Evolutionary conservation across 1,140 invertebrate species (phyloP).

Genomic region (Nilaparvata lugens): DNA sequence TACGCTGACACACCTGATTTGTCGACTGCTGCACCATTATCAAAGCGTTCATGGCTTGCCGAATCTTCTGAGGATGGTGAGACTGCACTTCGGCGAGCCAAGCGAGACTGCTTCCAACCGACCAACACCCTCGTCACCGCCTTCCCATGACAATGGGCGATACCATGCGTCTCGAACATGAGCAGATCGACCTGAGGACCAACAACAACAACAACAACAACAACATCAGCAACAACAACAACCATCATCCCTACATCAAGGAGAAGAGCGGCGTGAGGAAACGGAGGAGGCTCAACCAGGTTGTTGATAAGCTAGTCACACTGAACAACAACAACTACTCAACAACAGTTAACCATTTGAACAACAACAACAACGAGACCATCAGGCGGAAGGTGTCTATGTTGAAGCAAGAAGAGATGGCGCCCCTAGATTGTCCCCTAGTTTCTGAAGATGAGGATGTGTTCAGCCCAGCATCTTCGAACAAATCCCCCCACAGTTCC

Average conservation of each 20-base stretch:
- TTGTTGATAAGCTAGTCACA: conserved; percentile 55
- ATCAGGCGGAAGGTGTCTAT: conserved; percentile 28
- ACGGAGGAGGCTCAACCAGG: conserved; percentile 62
- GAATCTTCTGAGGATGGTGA: not conserved
- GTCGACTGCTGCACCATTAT: not conserved
- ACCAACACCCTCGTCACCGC: conserved; percentile 34
- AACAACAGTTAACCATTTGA: conserved; percentile 28
- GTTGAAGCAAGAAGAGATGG: conserved; percentile 22
- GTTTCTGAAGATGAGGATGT: conserved; percentile 48
- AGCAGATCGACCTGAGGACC: conserved; percentile 45
- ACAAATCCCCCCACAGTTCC: conserved; percentile 43
- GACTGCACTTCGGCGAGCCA: conserved; percentile 33
- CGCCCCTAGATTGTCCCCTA: conserved; percentile 28
- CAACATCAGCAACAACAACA: conserved; percentile 33
- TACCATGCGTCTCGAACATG: conserved; percentile 43
- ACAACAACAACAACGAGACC: conserved; percentile 18
- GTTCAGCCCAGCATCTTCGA: conserved; percentile 44
- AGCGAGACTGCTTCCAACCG: conserved; percentile 39
- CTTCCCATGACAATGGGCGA: conserved; percentile 58
- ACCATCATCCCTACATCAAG: conserved; percentile 11
- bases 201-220: conserved; percentile 45
- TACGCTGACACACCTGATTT: not conserved
- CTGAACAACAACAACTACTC: conserved; percentile 30
- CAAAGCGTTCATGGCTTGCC: not conserved
- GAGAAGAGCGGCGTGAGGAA: conserved; percentile 47